These are phyloP conservation scores for Gandaritis pyraliata DNA, from an alignment of 2,888 invertebrate species.

Conservation along the genomic window DNA sequence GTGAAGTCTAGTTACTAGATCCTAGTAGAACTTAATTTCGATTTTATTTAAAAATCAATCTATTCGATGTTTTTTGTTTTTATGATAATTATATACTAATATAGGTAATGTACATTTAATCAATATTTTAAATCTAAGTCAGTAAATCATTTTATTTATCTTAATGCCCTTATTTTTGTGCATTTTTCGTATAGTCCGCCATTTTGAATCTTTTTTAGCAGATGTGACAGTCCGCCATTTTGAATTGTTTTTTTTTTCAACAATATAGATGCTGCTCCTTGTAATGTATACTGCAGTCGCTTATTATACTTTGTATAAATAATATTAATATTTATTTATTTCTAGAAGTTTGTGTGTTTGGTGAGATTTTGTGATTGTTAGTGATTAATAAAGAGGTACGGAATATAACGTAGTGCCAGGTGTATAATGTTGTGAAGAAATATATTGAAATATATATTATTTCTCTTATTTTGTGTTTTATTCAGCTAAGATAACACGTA, in stretches of 20 bases:
- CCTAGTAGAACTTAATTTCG: neutral
- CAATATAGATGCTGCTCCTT: constrained; percentile 22
- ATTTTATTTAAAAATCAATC: constrained; percentile 6
- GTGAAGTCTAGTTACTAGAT: constrained; percentile 18
- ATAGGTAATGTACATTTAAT: too few species aligned
- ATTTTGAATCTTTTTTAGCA: constrained; percentile 12
- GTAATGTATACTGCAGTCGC: constrained; percentile 38
- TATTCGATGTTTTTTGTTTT: too few species aligned
- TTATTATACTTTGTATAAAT: constrained; percentile 50
- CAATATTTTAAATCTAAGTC: constrained; percentile 12
- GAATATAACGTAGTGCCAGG: constrained; percentile 57
- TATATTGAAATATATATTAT: constrained; percentile 81
- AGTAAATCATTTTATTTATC: constrained; percentile 3
- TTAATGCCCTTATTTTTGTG: too few species aligned
- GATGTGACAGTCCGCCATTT: constrained; percentile 13
- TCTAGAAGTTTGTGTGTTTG: constrained; percentile 47
- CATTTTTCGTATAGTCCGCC: constrained; percentile 3
- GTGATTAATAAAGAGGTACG: constrained; percentile 42
- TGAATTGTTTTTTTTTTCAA: constrained; percentile 4
- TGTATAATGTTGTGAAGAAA: constrained; percentile 69
- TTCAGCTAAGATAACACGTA: constrained; percentile 29
- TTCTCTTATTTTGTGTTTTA: constrained; percentile 70
- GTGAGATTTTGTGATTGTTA: constrained; percentile 52
- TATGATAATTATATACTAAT: too few species aligned
- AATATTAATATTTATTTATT: constrained; percentile 71